Evolutionary conservation across 2,888 invertebrate genomes (phyloP), one percentile per base, ranked within the genome.

Genomic region (Epirrhoe tristata): DNA sequence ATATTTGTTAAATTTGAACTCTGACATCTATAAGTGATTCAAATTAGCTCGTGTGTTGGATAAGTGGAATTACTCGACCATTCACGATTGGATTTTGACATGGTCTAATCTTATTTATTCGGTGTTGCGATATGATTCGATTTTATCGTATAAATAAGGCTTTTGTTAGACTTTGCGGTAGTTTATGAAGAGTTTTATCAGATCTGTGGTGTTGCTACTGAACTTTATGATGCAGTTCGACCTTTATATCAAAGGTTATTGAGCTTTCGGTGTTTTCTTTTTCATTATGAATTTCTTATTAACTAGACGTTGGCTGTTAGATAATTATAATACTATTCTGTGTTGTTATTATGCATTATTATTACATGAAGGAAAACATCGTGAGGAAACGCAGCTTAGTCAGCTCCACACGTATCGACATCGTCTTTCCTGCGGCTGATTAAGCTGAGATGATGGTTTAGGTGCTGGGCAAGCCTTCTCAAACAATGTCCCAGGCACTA

Each of bases 1-100:
- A 72, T 72, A 66, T 69, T 57, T 63, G 69, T 69, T 67, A 55
- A 34, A 58, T 1, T 58, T 68, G 72, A 67, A 64, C 72, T 72
- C 55, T 69, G 71, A 70, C 69, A 60, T 66, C 59, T 48, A 55
- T 69, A 70, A 71, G 69, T 64, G 72, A 74, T 74, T 74, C 74
- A 69, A 74, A 72, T 72, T 56, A 63, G 66, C 66, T 70, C 67
- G 67, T 72, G 67, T 66, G 67, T 52, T 51, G 63, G 65, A 67
- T 66, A 64, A 66, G 51, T 61, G 54, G 56, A 16, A 61, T 59
- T 51, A 31, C 31, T 68, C 50, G 34, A 58, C 50, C 54, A 43
- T 55, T 55, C 58, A 58, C 31, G 61, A 68, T 61, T 56, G 63
- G 57, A 60, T 67, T 64, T 67, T 57, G 67, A 60, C 63, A 67